Percentiles rank a stretch among this genome's conserved stretches.
Conservation (phyloP, 2,113 vertebrate genomes). For the Gasterosteus nipponicus region DNA sequence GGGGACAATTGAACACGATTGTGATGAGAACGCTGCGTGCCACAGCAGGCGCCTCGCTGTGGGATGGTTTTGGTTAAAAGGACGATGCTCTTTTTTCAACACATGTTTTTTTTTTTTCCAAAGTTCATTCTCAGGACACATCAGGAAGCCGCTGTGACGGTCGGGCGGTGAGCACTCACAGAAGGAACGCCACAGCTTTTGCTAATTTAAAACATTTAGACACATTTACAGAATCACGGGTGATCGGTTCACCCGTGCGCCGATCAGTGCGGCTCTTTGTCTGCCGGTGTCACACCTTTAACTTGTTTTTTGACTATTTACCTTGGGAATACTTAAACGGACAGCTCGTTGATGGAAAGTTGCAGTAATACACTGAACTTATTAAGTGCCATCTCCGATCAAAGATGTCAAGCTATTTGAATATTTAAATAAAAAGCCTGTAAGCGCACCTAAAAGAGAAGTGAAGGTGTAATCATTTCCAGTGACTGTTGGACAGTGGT, state of each 20-base stretch:
- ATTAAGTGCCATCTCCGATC: slow-evolving; percentile 36
- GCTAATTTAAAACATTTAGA: slow-evolving; percentile 83
- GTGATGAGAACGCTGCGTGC: slow-evolving; percentile 65
- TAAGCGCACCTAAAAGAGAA: slow-evolving; percentile 17
- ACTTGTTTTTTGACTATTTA: slow-evolving; percentile 42
- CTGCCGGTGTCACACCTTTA: slow-evolving; percentile 52
- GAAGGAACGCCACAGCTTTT: slow-evolving; percentile 68
- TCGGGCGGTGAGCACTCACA: slow-evolving; percentile 70
- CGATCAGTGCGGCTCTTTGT: slow-evolving; percentile 49
- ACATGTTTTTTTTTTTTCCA: slow-evolving; percentile 60
- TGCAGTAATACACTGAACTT: slow-evolving; percentile 2
- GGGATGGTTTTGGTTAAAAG: slow-evolving; percentile 72
- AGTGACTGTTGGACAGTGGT: slow-evolving; percentile 63
- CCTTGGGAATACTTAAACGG: neutral
- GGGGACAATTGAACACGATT: slow-evolving; percentile 72
- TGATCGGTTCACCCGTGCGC: slow-evolving; percentile 65
- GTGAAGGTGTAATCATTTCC: slow-evolving; percentile 43
- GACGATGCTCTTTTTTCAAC: slow-evolving; percentile 54
- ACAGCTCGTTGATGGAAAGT: slow-evolving; percentile 13
- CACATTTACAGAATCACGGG: slow-evolving; percentile 62
- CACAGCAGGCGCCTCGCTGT: slow-evolving; percentile 51
- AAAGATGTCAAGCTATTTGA: slow-evolving; percentile 54
- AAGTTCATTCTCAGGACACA: slow-evolving; percentile 79
- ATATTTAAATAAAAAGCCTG: slow-evolving; percentile 9
- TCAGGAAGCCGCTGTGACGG: slow-evolving; percentile 71